phyloP scores from a whole-genome alignment of 2,113 vertebrate genomes.

The Phyllostomus hastatus region DNA sequence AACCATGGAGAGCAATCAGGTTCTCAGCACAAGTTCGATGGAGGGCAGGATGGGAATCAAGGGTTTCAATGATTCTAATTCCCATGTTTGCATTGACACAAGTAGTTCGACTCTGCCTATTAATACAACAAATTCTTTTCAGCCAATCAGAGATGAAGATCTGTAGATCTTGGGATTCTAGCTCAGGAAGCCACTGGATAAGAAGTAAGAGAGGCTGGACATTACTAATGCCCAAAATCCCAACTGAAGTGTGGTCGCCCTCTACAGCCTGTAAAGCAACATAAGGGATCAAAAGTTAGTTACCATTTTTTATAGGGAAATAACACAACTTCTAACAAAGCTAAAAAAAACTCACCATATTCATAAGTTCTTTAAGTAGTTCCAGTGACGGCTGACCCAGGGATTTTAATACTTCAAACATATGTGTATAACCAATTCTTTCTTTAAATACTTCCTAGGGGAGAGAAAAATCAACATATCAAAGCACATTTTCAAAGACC shows the following conservation, averaged over 20 bases:
- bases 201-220: constrained; percentile 95
- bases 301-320: not conserved
- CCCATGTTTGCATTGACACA: constrained; percentile 97
- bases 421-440: constrained; percentile 95
- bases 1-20: constrained; percentile 90
- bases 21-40: constrained; percentile 91
- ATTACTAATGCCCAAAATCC: constrained; percentile 96
- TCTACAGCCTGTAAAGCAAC: constrained; percentile 91
- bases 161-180: constrained; percentile 92
- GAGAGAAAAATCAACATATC: constrained; percentile 49
- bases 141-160: constrained; percentile 94
- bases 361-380: constrained; percentile 97
- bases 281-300: constrained; percentile 58
- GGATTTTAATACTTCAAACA: constrained; percentile 94
- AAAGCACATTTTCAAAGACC: constrained; percentile 29
- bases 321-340: constrained; percentile 1
- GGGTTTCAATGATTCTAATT: constrained; percentile 85
- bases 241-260: constrained; percentile 95
- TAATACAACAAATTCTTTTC: constrained; percentile 93
- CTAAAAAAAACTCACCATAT: constrained; percentile 90
- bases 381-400: constrained; percentile 93
- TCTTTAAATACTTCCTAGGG: constrained; percentile 98
- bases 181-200: constrained; percentile 95
- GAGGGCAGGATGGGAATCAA: constrained; percentile 82
- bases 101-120: constrained; percentile 92